A percentile compares a stretch with the other conserved stretches of the same genome.
Evolutionary conservation across 2,113 vertebrate species (phyloP).

Genomic region (Oryzias celebensis): DNA sequence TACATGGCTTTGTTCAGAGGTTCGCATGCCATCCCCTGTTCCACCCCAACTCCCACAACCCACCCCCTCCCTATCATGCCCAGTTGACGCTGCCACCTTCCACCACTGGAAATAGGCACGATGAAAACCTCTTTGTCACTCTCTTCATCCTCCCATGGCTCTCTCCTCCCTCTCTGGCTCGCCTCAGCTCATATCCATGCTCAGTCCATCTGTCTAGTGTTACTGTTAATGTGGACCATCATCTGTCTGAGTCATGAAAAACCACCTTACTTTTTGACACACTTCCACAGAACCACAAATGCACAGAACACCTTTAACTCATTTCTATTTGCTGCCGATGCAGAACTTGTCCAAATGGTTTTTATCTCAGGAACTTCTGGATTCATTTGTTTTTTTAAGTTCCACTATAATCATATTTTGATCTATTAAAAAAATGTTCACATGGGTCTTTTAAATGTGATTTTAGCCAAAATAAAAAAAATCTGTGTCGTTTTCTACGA

Average conservation of each 20-base stretch:
- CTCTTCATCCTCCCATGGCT: slow-evolving; percentile 51
- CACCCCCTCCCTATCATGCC: slow-evolving; percentile 5
- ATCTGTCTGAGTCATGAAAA: slow-evolving; percentile 53
- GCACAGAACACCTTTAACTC: background rate
- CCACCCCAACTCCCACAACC: background rate
- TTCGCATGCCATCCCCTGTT: slow-evolving; percentile 42
- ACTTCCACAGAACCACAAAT: slow-evolving; percentile 29
- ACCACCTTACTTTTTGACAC: slow-evolving; percentile 39
- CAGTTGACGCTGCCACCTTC: slow-evolving; percentile 51
- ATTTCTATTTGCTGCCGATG: no score
- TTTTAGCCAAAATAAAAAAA: no score
- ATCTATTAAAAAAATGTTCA: no score
- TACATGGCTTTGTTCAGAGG: slow-evolving; percentile 77
- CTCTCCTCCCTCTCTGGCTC: slow-evolving; percentile 48
- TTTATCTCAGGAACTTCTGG: no score
- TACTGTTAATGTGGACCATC: slow-evolving; percentile 53
- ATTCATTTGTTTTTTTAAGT: no score
- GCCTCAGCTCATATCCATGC: slow-evolving; percentile 46
- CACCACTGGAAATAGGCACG: slow-evolving; percentile 67
- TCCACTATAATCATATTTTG: no score
- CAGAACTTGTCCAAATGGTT: no score
- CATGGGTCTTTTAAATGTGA: no score
- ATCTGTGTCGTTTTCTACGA: no score
- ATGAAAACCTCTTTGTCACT: slow-evolving; percentile 77
- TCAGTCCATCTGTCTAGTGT: slow-evolving; percentile 62